These are phyloP conservation scores for Onthophagus sagittarius DNA, from an alignment of 2,888 invertebrate species.

Conservation along the genomic window DNA sequence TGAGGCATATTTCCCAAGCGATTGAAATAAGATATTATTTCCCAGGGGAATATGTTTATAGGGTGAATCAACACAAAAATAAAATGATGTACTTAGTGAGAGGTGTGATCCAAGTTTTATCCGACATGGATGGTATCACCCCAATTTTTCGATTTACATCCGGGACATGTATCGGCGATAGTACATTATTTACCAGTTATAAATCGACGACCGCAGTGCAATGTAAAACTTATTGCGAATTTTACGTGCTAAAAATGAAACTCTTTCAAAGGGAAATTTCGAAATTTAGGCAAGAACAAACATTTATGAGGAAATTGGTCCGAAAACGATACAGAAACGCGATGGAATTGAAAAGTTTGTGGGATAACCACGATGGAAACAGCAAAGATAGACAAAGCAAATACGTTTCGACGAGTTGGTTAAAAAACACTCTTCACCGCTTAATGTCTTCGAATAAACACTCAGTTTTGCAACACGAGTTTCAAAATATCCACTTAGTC, in stretches of 20 bases:
- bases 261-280: neutral
- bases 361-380: neutral
- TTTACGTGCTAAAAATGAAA: constrained; percentile 6
- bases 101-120: constrained; percentile 52
- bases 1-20: constrained; percentile 50
- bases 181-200: constrained; percentile 43
- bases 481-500: constrained; percentile 24
- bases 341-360: neutral
- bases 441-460: constrained; percentile 24
- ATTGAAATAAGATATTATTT: constrained; percentile 55
- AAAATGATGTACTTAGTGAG: constrained; percentile 52
- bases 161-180: constrained; percentile 54
- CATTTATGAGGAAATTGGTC: neutral
- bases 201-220: neutral
- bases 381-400: neutral
- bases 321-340: neutral
- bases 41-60: constrained; percentile 53
- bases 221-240: constrained; percentile 7
- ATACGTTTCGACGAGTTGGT: constrained; percentile 20
- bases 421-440: constrained; percentile 25
- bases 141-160: constrained; percentile 54
- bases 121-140: constrained; percentile 54
- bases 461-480: constrained; percentile 14
- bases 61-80: constrained; percentile 52
- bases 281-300: neutral